Evolutionary conservation across 2,797 vertebrate species (phyloP).

Genomic region (Coilia nasus): DNA sequence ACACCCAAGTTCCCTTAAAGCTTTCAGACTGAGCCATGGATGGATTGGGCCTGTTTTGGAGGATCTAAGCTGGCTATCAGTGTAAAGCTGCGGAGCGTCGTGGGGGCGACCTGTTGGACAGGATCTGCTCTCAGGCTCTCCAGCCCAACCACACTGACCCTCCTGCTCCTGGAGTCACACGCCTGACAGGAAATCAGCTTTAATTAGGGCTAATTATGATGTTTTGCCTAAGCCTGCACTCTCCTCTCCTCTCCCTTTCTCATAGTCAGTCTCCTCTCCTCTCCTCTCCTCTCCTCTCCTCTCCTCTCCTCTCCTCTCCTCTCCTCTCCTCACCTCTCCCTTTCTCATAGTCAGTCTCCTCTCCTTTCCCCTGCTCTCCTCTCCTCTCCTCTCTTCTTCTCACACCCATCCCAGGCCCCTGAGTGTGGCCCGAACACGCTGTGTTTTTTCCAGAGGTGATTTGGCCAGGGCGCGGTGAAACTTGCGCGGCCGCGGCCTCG

Average conservation of each 20-base stretch:
- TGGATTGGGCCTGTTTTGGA: background rate
- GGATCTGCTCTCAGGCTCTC: conserved; percentile 26
- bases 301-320: background rate
- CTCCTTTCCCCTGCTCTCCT: too few relatives aligned
- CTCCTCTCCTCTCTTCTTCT: background rate
- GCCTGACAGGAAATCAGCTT: conserved; percentile 63
- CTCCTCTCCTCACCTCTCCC: background rate
- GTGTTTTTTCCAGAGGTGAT: background rate
- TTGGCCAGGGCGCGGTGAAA: background rate
- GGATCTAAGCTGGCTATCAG: background rate
- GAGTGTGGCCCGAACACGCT: background rate
- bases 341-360: background rate
- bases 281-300: background rate
- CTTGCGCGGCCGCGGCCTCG: conserved; percentile 37
- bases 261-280: background rate
- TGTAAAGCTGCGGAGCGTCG: background rate
- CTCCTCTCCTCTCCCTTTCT: conserved; percentile 36
- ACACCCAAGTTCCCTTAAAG: background rate
- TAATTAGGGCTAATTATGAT: conserved; percentile 76
- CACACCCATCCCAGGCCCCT: background rate
- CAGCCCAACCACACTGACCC: conserved; percentile 11
- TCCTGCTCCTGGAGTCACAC: conserved; percentile 55
- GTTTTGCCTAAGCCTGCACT: conserved; percentile 64
- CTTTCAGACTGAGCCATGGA: conserved; percentile 49
- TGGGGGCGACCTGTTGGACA: background rate